These are phyloP conservation scores for Phacellophora camtschatica DNA, from an alignment of 30 jellyfish, hydroid and myxozoan genomes.

Conservation along the genomic window DNA sequence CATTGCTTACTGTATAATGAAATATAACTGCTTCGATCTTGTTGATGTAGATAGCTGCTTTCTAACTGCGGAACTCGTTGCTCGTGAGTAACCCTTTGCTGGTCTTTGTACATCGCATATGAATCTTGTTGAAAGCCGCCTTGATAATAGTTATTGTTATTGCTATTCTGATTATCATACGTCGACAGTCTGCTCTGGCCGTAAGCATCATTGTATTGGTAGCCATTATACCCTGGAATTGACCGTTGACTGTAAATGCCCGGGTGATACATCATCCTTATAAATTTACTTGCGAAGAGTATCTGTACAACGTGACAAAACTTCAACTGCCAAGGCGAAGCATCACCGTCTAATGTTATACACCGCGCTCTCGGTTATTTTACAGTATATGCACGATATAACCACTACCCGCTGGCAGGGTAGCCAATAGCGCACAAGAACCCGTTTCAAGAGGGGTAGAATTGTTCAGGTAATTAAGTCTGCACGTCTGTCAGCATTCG, in stretches of 20 bases:
- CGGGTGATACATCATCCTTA: conserved; percentile 67
- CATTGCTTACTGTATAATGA: conserved; percentile 22
- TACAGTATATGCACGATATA: conserved; percentile 26
- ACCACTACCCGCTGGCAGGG: conserved; percentile 75
- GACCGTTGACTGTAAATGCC: conserved; percentile 53
- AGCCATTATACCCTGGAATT: conserved; percentile 18
- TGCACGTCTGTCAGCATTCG: conserved; percentile 67
- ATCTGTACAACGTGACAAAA: neutral
- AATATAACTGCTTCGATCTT: conserved; percentile 22
- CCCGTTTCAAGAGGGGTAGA: conserved; percentile 53
- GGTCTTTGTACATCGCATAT: conserved; percentile 21
- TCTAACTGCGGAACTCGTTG: conserved; percentile 39
- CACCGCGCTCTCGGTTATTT: too few relatives aligned
- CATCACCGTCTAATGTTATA: conserved; percentile 36
- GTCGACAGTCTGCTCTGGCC: conserved; percentile 27
- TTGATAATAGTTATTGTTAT: conserved; percentile 33
- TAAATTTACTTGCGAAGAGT: neutral
- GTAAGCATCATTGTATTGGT: conserved; percentile 37
- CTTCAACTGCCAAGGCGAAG: conserved; percentile 46
- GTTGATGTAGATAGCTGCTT: conserved; percentile 8
- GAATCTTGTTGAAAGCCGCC: conserved; percentile 39
- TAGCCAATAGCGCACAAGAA: conserved; percentile 23
- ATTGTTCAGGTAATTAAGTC: conserved; percentile 56
- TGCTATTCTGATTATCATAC: conserved; percentile 1
- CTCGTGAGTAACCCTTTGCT: conserved; percentile 47